Conservation (phyloP, 2,888 invertebrate species). For the Amphipyra berbera region DNA sequence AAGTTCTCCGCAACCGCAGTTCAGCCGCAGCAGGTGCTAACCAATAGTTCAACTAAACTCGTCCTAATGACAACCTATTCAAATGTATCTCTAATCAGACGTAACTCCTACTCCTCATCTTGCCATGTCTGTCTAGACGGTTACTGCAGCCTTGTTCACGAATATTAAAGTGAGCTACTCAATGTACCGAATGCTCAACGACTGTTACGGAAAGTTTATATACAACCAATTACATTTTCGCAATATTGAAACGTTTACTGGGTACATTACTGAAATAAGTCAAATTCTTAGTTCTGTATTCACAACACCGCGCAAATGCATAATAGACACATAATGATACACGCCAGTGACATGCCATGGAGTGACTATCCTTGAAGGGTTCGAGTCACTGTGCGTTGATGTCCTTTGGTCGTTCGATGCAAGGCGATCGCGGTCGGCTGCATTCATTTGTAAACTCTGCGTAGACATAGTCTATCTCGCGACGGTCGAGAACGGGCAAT, state of each 20-base stretch:
- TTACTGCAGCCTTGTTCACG: conserved; percentile 20
- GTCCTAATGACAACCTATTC: conserved; percentile 57
- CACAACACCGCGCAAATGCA: conserved; percentile 71
- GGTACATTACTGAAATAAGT: conserved; percentile 56
- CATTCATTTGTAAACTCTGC: conserved; percentile 77
- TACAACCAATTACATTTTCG: conserved; percentile 65
- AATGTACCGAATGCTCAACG: conserved; percentile 63
- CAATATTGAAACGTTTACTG: conserved; percentile 64
- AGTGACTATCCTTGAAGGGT: conserved; percentile 82
- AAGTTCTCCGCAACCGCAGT: conserved; percentile 82
- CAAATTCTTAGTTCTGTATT: conserved; percentile 50
- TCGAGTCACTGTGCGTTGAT: conserved; percentile 71
- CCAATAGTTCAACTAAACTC: conserved; percentile 71
- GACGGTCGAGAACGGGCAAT: conserved; percentile 76
- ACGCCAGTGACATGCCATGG: conserved; percentile 64
- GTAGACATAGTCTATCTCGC: conserved; percentile 83
- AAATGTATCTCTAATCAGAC: conserved; percentile 48
- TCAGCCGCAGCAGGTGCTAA: conserved; percentile 80
- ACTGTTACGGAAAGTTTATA: conserved; percentile 63
- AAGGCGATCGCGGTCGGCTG: conserved; percentile 78
- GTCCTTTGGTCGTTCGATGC: conserved; percentile 80
- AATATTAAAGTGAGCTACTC: conserved; percentile 10
- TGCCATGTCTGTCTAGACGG: conserved; percentile 20
- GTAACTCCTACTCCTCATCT: conserved; percentile 40
- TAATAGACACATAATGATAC: conserved; percentile 65